Evolutionary conservation across 2,797 vertebrate genomes (phyloP).

Genomic region (Smutsia temminckii): DNA sequence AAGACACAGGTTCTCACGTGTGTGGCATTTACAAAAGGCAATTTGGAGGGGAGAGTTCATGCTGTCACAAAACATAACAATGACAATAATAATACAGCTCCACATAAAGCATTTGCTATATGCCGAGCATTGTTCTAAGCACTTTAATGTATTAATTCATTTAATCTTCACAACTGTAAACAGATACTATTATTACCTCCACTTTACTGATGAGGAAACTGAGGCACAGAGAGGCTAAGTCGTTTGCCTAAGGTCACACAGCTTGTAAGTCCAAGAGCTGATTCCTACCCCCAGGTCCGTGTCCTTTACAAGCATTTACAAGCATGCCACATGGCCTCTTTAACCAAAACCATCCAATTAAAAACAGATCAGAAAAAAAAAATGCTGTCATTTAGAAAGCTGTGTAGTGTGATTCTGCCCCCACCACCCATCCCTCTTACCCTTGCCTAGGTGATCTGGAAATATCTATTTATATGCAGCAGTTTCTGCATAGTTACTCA

Average conservation of each 20-base stretch:
- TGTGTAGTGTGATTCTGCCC: neutral
- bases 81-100: too few relatives aligned
- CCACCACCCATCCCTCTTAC: neutral
- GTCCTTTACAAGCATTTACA: neutral
- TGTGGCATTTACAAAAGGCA: neutral
- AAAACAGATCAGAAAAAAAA: neutral
- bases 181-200: neutral
- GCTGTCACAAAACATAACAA: neutral
- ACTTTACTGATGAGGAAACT: neutral
- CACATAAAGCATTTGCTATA: neutral
- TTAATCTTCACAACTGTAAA: neutral
- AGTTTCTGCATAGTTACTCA: neutral
- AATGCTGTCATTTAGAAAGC: neutral
- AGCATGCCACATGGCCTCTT: neutral
- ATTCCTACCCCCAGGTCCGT: neutral
- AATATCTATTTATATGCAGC: neutral
- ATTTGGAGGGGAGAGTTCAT: neutral
- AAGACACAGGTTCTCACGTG: neutral
- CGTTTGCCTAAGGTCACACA: neutral
- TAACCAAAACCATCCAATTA: neutral
- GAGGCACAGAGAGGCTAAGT: neutral
- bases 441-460: neutral
- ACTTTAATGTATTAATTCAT: neutral
- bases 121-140: neutral
- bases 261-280: neutral